These are phyloP conservation scores for Toxotes jaculatrix DNA, from an alignment of 2,113 vertebrate genomes.

Conservation along the genomic window DNA sequence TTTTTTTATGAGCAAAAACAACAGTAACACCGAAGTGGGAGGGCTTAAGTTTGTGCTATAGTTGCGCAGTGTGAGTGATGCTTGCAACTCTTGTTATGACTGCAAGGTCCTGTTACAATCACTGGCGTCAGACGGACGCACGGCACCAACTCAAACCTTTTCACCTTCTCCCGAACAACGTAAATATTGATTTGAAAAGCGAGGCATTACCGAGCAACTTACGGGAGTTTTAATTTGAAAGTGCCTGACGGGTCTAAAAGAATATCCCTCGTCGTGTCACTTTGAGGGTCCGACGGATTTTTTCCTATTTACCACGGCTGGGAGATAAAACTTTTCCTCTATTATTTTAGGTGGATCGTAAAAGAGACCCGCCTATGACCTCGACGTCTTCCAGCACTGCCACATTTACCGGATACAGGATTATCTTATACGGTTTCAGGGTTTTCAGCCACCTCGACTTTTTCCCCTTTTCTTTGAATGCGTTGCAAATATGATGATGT, in stretches of 20 bases:
- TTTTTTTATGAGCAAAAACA: slow-evolving; percentile 22
- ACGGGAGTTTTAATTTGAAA: slow-evolving; percentile 58
- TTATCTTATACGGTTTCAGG: not conserved
- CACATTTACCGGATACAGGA: slow-evolving; percentile 22
- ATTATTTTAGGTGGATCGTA: slow-evolving; percentile 16
- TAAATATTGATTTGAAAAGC: slow-evolving; percentile 48
- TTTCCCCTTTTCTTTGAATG: slow-evolving; percentile 70
- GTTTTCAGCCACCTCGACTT: slow-evolving; percentile 24
- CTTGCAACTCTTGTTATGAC: slow-evolving; percentile 80
- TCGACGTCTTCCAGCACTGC: slow-evolving; percentile 21
- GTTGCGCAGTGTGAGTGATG: slow-evolving; percentile 73
- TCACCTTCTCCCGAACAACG: slow-evolving; percentile 58
- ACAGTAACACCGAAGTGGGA: slow-evolving; percentile 52
- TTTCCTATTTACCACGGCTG: slow-evolving; percentile 34
- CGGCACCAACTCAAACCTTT: slow-evolving; percentile 58
- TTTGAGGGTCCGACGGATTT: slow-evolving; percentile 71
- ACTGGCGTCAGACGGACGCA: slow-evolving; percentile 87
- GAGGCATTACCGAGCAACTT: not conserved
- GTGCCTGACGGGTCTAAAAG: slow-evolving; percentile 23
- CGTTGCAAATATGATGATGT: slow-evolving; percentile 85
- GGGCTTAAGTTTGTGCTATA: slow-evolving; percentile 54
- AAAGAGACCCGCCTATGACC: slow-evolving; percentile 32
- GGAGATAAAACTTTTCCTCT: slow-evolving; percentile 35
- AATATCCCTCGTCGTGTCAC: slow-evolving; percentile 55
- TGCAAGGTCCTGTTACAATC: slow-evolving; percentile 85